phyloP scores from a whole-genome alignment of 2,113 vertebrate species.

The Isichthys henryi region DNA sequence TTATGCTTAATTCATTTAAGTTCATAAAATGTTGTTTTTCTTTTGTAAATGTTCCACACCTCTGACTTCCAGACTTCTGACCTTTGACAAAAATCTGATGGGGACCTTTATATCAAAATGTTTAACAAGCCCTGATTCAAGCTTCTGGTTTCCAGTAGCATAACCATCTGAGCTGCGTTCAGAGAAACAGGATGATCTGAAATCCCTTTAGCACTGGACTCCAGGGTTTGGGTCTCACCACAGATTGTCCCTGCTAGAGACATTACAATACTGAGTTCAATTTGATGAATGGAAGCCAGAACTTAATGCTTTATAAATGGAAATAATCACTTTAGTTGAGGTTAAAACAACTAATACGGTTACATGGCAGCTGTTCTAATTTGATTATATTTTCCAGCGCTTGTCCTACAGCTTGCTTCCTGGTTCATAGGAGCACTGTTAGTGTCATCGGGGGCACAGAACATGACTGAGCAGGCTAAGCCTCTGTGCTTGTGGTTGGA shows the following conservation, averaged over 20 bases:
- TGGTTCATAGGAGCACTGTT: background rate
- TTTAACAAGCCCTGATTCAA: background rate
- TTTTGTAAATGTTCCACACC: background rate
- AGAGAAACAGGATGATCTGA: background rate
- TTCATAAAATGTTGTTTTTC: background rate
- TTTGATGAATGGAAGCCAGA: background rate
- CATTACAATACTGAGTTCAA: background rate
- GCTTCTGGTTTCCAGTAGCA: background rate
- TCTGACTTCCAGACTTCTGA: background rate
- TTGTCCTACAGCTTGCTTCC: background rate
- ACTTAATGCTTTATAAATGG: background rate
- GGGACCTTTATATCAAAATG: background rate
- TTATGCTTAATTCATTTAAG: too few relatives aligned
- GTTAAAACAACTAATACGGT: background rate
- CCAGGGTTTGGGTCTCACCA: background rate
- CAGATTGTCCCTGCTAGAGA: background rate
- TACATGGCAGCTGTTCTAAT: background rate
- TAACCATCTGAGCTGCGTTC: background rate
- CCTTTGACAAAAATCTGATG: background rate
- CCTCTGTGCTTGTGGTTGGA: background rate
- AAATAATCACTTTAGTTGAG: background rate
- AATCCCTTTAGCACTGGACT: background rate
- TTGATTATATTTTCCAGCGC: background rate
- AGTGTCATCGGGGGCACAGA: background rate
- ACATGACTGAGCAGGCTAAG: background rate